Percentiles rank a stretch among this genome's conserved stretches.
These are phyloP conservation scores for Gymnocephalus cernua DNA, from an alignment of 2,113 vertebrate species.

Conservation along the genomic window DNA sequence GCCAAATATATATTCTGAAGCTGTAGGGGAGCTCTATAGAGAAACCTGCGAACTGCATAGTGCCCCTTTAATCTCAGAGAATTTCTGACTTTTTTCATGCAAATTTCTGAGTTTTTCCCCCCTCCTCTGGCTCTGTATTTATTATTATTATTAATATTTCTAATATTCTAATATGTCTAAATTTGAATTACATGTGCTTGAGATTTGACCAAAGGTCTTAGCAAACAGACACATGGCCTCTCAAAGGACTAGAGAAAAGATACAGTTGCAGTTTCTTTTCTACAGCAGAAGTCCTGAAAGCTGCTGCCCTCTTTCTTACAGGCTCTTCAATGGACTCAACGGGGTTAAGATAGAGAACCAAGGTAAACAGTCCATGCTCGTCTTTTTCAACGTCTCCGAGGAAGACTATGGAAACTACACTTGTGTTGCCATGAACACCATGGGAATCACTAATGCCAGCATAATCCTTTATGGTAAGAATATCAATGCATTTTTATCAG, in stretches of 20 bases:
- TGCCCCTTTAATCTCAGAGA: too few species aligned
- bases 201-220: too few species aligned
- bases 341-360: conserved; percentile 94
- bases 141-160: too few species aligned
- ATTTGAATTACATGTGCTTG: too few species aligned
- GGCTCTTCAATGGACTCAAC: conserved; percentile 92
- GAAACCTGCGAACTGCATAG: too few species aligned
- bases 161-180: too few species aligned
- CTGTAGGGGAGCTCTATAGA: too few species aligned
- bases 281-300: not conserved
- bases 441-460: conserved; percentile 97
- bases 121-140: too few species aligned
- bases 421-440: conserved; percentile 93
- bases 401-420: conserved; percentile 99
- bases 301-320: conserved; percentile 52
- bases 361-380: conserved; percentile 93
- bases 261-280: too few species aligned
- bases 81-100: too few species aligned
- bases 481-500: not conserved
- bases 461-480: conserved; percentile 94
- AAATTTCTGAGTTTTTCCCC: too few species aligned
- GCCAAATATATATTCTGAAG: too few species aligned
- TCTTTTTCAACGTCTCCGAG: conserved; percentile 98
- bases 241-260: not conserved
- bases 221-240: not conserved